Percentiles rank a stretch among this genome's conserved stretches.
These are phyloP conservation scores for Henricia sp. DNA, from an alignment of 53 echinoderm and acorn worm genomes.

Conservation along the genomic window DNA sequence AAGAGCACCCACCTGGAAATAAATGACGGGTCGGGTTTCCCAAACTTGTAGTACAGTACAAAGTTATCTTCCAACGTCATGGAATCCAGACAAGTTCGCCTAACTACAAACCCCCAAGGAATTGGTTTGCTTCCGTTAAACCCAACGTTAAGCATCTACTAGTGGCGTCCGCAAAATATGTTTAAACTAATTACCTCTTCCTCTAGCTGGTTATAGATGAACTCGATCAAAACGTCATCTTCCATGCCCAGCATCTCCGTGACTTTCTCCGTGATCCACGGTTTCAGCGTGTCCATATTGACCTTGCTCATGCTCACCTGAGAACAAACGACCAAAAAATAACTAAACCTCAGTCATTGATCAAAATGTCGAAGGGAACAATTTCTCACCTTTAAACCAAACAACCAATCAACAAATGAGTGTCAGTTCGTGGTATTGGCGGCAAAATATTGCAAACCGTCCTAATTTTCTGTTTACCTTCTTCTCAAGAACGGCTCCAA, in stretches of 20 bases:
- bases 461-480: constrained; percentile 62
- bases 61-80: not conserved
- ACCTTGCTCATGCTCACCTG: constrained; percentile 98
- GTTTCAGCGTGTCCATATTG: constrained; percentile 94
- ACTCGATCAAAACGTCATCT: constrained; percentile 98
- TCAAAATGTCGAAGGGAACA: too few species aligned
- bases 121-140: constrained; percentile 33
- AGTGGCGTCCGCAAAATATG: not conserved
- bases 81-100: constrained; percentile 8
- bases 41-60: too few species aligned
- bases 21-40: too few species aligned
- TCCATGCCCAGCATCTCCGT: constrained; percentile 96
- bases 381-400: too few species aligned
- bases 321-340: not conserved
- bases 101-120: constrained; percentile 36
- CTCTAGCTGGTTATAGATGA: constrained; percentile 97
- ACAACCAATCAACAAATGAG: too few species aligned
- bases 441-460: too few species aligned
- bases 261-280: constrained; percentile 97
- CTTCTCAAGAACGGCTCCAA: constrained; percentile 88
- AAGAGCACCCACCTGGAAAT: too few species aligned
- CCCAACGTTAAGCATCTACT: not conserved
- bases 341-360: too few species aligned
- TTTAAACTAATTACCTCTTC: constrained; percentile 77
- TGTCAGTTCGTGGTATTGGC: too few species aligned